These are phyloP conservation scores for Epinephelus coioides DNA, from an alignment of 2,797 vertebrate species.

Conservation along the genomic window DNA sequence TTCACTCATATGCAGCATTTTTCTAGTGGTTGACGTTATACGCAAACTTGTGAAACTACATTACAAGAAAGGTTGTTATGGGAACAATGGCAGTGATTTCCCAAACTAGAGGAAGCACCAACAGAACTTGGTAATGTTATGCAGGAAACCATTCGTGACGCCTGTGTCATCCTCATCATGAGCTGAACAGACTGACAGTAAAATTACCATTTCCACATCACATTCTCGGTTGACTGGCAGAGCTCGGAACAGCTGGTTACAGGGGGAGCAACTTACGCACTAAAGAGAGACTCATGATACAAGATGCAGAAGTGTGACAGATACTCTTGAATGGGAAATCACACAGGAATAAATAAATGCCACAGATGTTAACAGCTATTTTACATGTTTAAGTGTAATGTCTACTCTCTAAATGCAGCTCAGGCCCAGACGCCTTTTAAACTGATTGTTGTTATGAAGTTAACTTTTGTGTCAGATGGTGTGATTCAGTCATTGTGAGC, in stretches of 20 bases:
- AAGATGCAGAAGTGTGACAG: slow-evolving; percentile 58
- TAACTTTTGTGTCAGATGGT: not conserved
- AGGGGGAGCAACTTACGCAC: not conserved
- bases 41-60: not conserved
- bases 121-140: not conserved
- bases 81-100: slow-evolving; percentile 42
- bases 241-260: slow-evolving; percentile 56
- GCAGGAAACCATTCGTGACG: slow-evolving; percentile 7
- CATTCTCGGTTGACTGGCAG: slow-evolving; percentile 55
- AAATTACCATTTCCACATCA: slow-evolving; percentile 83
- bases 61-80: slow-evolving; percentile 7
- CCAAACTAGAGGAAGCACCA: slow-evolving; percentile 23
- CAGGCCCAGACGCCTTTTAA: slow-evolving; percentile 8
- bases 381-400: not conserved
- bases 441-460: not conserved
- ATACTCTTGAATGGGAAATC: slow-evolving; percentile 46
- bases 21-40: not conserved
- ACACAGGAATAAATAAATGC: slow-evolving; percentile 12
- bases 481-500: not conserved
- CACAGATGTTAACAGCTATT: slow-evolving; percentile 13
- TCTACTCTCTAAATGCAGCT: slow-evolving; percentile 9
- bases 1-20: not conserved
- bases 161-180: not conserved
- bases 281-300: slow-evolving; percentile 35
- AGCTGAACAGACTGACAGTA: not conserved